Base-by-base conservation (phyloP, 2,888 invertebrate genomes). In the Drosophila dives region DNA sequence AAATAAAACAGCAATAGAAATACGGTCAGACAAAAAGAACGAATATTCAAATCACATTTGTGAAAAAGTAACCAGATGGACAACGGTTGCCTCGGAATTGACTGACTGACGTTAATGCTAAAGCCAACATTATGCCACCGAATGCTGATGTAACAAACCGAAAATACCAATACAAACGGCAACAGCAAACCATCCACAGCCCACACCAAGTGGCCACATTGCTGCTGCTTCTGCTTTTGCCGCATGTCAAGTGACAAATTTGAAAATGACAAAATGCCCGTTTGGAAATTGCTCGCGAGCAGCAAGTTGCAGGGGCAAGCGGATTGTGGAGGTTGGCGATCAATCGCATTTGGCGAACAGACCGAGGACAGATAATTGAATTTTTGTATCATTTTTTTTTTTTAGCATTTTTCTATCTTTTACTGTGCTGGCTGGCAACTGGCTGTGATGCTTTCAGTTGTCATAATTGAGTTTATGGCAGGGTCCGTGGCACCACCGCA, bases 231-330 rank as follows among this genome's bases (percentile, higher is more conserved):
- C n/a, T n/a, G n/a, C n/a, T n/a, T n/a, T n/a, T 86, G 83, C 73
- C 83, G 62, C 74, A 77, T 80, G 86, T 86, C 89, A 89, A 90
- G 87, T 89, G 86, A 90, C 90, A 86, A 86, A 86, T 90, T 86
- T 90, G 81, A 73, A 81, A 90, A 86, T 86, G 89, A 88, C 81
- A 90, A 86, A 86, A 90, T 83, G 74, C 72, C 60, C 69, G 79
- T 81, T 84, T 81, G 76, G 79, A 83, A 75, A 45, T 15, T 23
- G 23, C 15, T 15, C 45, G 69, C 66, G 56, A 23, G 45, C 4
- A 23, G 23, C 36, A 23, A 26, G 26, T 20, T 15, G 17, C 3
- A 32, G n/a, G 2, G 34, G 11, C 5, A 38, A 20, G 48, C 15
- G 40, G 11, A 10, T 2, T 4, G 23, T 1, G 8, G 34, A 15